Evolutionary conservation across 2,113 vertebrate genomes (phyloP), one percentile per base, ranked within the genome.

Genomic region (Apteryx mantelli): DNA sequence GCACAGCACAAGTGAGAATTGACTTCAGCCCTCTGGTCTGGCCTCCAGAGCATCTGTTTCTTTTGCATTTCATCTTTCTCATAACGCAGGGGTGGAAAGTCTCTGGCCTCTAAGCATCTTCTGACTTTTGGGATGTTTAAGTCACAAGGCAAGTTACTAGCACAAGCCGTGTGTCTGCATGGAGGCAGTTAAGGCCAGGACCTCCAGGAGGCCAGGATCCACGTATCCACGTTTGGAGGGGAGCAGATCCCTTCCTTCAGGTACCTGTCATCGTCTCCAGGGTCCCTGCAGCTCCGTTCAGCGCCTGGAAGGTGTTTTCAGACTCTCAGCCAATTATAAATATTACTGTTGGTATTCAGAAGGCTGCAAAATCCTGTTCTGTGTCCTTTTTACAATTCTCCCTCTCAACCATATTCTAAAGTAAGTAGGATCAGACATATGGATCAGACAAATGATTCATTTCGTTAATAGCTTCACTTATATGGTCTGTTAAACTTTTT

Each of bases 181-280:
- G 32, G 7, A 6, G 16, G 30, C 10, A 10, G 30, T 60, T 30
- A 60, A 34, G 32, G 56, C 30, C 30, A 60, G 19, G 16, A 34
- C 10, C 56, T 28, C 56, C 56, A 32, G 28, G 28, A 32, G 16
- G 24, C 17, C 30, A 69, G 28, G 30, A 69, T 13, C 10, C 61
- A 34, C 36, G 36, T 36, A 20, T 9, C 13, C 86, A 40, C 4
- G 14, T 53, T 86, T 66, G 64, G 25, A 34, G 13, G 26, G 11
- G 7, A 71, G 11, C 36, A 3, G 0, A 0, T 63, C 14, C 25
- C 19, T 68, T 93, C 61, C 18, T 85, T 80, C 66, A 21, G 1
- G 1, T 5, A 77, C 11, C 38, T 3, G 0, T 53, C 76, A 18
- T 25, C 16, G 48, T 34, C 28, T 53, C 17, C 0, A 0, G 12